A percentile compares a stretch with the other conserved stretches of the same genome.
Conservation (phyloP, 2,888 invertebrate species). For the Phlogophora meticulosa region DNA sequence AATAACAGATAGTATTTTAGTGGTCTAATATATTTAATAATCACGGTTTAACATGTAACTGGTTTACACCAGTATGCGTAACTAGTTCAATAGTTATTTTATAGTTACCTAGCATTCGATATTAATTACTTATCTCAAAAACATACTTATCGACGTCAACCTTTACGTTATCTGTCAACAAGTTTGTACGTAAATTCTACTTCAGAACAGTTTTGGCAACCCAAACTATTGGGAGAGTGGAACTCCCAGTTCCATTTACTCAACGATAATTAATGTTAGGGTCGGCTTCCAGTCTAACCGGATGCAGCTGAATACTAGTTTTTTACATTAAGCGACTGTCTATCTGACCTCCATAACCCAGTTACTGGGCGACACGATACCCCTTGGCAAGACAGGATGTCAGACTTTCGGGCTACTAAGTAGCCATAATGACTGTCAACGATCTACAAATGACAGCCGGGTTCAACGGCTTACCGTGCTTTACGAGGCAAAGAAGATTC, state of each 20-base stretch:
- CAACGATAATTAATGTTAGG: no score
- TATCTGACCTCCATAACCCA: no score
- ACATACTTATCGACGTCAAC: constrained; percentile 14
- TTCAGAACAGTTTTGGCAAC: background rate
- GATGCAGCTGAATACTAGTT: no score
- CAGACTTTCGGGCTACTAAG: background rate
- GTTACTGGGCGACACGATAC: background rate
- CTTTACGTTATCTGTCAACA: background rate
- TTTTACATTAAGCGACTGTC: no score
- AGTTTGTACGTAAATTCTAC: background rate
- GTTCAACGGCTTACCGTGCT: no score
- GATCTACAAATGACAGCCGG: no score
- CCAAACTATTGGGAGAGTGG: background rate
- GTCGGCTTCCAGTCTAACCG: no score
- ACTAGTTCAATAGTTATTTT: constrained; percentile 11
- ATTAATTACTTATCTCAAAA: constrained; percentile 7
- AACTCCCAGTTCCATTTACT: no score
- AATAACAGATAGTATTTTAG: constrained; percentile 46
- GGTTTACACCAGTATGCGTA: background rate
- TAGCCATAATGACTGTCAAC: background rate
- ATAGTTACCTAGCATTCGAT: constrained; percentile 4
- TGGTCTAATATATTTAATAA: constrained; percentile 35
- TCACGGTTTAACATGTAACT: constrained; percentile 17
- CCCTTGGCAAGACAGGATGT: background rate
- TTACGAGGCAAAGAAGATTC: no score